A percentile compares a stretch with the other conserved stretches of the same genome.
Conservation (phyloP, 2,113 vertebrate genomes). For the Podarcis muralis region DNA sequence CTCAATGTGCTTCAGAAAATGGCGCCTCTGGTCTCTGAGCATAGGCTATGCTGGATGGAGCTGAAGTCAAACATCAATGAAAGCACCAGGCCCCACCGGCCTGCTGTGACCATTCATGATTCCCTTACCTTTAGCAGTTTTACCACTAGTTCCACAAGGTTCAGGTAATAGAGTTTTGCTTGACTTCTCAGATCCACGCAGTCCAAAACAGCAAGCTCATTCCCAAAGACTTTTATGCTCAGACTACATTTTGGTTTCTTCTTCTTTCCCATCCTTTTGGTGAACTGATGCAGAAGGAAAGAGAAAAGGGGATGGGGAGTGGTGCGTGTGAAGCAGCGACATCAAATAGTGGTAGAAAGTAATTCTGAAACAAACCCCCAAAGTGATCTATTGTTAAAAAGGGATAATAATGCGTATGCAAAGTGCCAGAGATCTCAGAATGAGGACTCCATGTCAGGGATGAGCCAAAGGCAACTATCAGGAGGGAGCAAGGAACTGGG, state of each 20-base stretch:
- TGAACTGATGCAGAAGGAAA: constrained; percentile 68
- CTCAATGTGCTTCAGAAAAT: no score
- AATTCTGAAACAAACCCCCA: background rate
- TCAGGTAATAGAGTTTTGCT: constrained; percentile 76
- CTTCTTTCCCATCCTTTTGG: constrained; percentile 47
- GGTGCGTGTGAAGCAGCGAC: background rate
- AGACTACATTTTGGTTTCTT: constrained; percentile 73
- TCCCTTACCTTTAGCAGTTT: constrained; percentile 85
- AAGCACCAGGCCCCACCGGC: no score
- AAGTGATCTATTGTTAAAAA: background rate
- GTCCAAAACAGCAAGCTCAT: constrained; percentile 80
- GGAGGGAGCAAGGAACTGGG: background rate
- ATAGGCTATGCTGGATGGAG: background rate
- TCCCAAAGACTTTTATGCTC: constrained; percentile 85
- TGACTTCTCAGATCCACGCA: constrained; percentile 76
- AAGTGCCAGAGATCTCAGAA: background rate
- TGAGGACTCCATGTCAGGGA: background rate
- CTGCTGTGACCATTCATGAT: no score
- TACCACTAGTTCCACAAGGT: constrained; percentile 76
- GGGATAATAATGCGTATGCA: background rate
- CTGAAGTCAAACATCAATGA: background rate
- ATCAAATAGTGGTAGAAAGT: background rate
- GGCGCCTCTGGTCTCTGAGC: background rate
- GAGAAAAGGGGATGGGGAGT: background rate
- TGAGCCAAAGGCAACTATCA: background rate